phyloP scores from a whole-genome alignment of 2,113 vertebrate species.

The Miniopterus natalensis region DNA sequence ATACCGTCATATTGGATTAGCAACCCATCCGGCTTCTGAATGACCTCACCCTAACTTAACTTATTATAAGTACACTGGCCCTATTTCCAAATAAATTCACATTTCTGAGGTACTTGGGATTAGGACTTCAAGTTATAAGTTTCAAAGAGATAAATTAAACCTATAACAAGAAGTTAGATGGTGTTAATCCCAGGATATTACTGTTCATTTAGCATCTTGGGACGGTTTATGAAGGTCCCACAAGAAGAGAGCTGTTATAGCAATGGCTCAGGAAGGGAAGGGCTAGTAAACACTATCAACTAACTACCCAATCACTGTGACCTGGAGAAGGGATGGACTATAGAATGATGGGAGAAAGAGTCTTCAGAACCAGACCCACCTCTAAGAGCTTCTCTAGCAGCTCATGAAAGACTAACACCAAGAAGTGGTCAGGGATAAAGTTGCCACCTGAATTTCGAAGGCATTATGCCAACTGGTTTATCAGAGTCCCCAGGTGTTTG shows the following conservation, averaged over 20 bases:
- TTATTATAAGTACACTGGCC: neutral
- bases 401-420: neutral
- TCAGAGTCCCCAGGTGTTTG: neutral
- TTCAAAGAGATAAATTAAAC: neutral
- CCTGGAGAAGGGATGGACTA: neutral
- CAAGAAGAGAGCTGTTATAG: neutral
- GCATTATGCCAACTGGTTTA: neutral
- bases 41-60: constrained; percentile 3
- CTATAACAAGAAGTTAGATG: neutral
- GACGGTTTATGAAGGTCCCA: neutral
- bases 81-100: constrained; percentile 7
- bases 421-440: neutral
- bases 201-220: neutral
- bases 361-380: neutral
- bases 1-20: neutral
- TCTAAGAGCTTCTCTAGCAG: neutral
- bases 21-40: neutral
- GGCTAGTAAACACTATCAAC: neutral
- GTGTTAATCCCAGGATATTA: neutral
- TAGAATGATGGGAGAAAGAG: neutral
- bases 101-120: neutral
- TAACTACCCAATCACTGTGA: neutral
- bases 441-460: neutral
- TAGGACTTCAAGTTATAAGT: neutral
- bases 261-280: neutral